A percentile compares a stretch with the other conserved stretches of the same genome.
Conservation (phyloP, 2,888 invertebrate genomes). For the Lasioglossum calceatum region DNA sequence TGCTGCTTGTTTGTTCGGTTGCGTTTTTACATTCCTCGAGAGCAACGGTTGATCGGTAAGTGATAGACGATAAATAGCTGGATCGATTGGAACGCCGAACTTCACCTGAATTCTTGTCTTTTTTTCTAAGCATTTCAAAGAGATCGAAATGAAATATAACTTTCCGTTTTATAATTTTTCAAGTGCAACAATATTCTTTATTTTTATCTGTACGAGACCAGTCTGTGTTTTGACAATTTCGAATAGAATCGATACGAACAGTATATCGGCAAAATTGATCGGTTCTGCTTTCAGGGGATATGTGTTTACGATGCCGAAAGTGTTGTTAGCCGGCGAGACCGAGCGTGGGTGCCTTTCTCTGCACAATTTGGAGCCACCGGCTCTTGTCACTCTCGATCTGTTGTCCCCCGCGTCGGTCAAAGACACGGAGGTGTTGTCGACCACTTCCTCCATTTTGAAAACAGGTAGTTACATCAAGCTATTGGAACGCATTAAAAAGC, state of each 20-base stretch:
- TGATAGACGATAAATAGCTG: not conserved
- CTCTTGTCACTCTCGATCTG: conserved; percentile 77
- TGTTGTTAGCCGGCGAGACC: conserved; percentile 79
- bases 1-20: conserved; percentile 50
- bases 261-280: not conserved
- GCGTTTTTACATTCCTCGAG: conserved; percentile 26
- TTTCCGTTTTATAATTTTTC: not conserved
- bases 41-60: conserved; percentile 55
- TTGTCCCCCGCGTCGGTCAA: conserved; percentile 69
- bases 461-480: conserved; percentile 69
- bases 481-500: not conserved
- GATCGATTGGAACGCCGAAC: not conserved
- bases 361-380: conserved; percentile 81
- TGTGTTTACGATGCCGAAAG: conserved; percentile 80
- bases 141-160: not conserved
- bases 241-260: not conserved
- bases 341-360: conserved; percentile 80
- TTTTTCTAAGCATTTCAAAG: too few relatives aligned
- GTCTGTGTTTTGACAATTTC: not conserved
- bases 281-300: conserved; percentile 76
- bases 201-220: not conserved
- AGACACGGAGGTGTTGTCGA: conserved; percentile 74
- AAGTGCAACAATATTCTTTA: not conserved
- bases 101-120: not conserved
- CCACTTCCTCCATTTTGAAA: conserved; percentile 69